These are phyloP conservation scores for Hydractinia echinata DNA, from an alignment of 30 jellyfish, hydroid and myxozoan species.

Conservation along the genomic window DNA sequence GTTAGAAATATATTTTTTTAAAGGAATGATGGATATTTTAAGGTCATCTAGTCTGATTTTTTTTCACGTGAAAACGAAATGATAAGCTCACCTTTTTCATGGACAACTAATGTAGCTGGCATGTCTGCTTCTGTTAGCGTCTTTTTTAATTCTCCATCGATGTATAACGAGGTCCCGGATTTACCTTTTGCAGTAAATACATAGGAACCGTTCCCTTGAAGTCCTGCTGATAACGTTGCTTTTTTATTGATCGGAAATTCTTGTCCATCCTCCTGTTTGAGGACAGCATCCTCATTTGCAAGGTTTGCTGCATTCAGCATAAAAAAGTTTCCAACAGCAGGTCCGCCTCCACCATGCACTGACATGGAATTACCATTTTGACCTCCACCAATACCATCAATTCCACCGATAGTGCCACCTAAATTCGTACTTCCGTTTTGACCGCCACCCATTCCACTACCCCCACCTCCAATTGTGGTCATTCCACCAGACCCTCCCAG, in stretches of 20 bases:
- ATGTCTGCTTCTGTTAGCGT: conserved; percentile 7
- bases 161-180: neutral
- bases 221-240: neutral
- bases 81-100: neutral
- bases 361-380: neutral
- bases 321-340: neutral
- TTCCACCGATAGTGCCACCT: too few relatives aligned
- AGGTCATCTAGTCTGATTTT: too few relatives aligned
- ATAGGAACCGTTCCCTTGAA: neutral
- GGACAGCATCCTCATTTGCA: neutral
- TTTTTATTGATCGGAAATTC: neutral
- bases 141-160: conserved; percentile 2
- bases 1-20: too few relatives aligned
- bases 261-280: neutral
- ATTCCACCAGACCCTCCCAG: neutral
- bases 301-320: neutral
- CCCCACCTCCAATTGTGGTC: neutral
- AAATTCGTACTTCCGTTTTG: too few relatives aligned
- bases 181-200: conserved; percentile 7
- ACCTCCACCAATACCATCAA: too few relatives aligned
- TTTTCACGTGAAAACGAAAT: neutral
- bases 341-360: conserved; percentile 23
- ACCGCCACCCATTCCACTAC: too few relatives aligned
- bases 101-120: conserved; percentile 20
- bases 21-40: too few relatives aligned